These are phyloP conservation scores for Ariopsis seemanni DNA, from an alignment of 2,113 vertebrate genomes.

Conservation along the genomic window DNA sequence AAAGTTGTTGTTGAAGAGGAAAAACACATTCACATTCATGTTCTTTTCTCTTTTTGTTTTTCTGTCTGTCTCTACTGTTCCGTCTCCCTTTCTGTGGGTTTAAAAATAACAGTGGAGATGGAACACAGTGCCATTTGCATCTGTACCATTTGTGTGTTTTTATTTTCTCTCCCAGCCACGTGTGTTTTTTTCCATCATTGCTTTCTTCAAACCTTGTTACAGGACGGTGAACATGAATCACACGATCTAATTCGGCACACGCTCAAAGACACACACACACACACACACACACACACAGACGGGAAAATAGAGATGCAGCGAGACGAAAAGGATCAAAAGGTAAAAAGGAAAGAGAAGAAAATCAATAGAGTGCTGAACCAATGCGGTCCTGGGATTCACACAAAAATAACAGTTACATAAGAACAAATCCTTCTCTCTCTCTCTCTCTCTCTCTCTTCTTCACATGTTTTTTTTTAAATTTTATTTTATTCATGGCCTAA, in stretches of 20 bases:
- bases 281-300: neutral
- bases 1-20: neutral
- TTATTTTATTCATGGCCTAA: neutral
- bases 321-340: slow-evolving; percentile 19
- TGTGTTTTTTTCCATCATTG: slow-evolving; percentile 20
- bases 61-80: neutral
- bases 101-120: slow-evolving; percentile 8
- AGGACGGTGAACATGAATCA: slow-evolving; percentile 19
- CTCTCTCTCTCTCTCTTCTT: neutral
- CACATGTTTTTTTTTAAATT: neutral
- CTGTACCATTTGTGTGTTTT: slow-evolving; percentile 8
- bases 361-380: slow-evolving; percentile 62
- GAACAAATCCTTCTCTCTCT: neutral
- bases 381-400: neutral
- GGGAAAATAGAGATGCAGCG: neutral
- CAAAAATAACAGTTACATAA: slow-evolving; percentile 20
- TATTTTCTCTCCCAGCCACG: neutral
- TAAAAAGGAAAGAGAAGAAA: slow-evolving; percentile 32
- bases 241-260: neutral
- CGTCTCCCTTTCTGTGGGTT: slow-evolving; percentile 7
- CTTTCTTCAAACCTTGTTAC: slow-evolving; percentile 15
- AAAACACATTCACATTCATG: neutral
- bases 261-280: neutral
- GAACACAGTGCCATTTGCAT: slow-evolving; percentile 22
- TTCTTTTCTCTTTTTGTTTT: neutral